phyloP scores from a whole-genome alignment of 2,888 invertebrate genomes.

The Heterodera filipjevi region DNA sequence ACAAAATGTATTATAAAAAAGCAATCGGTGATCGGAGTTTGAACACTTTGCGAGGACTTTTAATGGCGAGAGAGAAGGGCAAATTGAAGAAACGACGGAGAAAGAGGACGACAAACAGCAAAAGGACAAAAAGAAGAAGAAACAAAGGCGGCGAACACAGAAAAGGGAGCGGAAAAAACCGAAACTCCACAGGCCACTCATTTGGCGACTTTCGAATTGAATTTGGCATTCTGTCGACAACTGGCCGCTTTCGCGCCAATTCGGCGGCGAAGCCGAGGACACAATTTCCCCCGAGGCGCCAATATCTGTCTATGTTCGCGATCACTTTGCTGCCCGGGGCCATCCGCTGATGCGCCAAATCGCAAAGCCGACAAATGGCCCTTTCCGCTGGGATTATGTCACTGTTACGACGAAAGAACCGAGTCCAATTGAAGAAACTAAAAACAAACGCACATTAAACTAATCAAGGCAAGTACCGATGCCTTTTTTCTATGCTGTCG shows the following conservation, averaged over 20 bases:
- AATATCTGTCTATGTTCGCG: constrained; percentile 5
- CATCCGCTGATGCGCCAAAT: neutral
- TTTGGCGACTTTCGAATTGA: neutral
- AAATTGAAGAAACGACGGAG: neutral
- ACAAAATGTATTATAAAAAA: neutral
- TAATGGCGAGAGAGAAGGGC: neutral
- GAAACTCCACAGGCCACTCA: neutral
- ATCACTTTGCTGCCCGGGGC: neutral
- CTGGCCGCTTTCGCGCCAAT: neutral
- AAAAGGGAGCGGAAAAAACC: neutral
- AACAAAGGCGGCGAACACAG: neutral
- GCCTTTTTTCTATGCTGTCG: no score
- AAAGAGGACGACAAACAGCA: neutral
- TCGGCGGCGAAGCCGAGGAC: neutral
- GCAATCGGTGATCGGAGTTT: neutral
- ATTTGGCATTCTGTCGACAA: neutral
- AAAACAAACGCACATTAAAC: neutral
- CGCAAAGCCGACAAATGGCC: constrained; percentile 22
- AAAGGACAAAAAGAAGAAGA: neutral
- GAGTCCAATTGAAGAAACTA: constrained; percentile 28
- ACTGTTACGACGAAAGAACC: constrained; percentile 2
- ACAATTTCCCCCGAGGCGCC: constrained; percentile 7
- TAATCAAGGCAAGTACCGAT: no score
- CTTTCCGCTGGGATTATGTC: constrained; percentile 16
- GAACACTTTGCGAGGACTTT: neutral